Evolutionary conservation across 53 echinoderm and acorn worm species (phyloP), one percentile per base, ranked within the genome.

Genomic region (Astropecten irregularis): DNA sequence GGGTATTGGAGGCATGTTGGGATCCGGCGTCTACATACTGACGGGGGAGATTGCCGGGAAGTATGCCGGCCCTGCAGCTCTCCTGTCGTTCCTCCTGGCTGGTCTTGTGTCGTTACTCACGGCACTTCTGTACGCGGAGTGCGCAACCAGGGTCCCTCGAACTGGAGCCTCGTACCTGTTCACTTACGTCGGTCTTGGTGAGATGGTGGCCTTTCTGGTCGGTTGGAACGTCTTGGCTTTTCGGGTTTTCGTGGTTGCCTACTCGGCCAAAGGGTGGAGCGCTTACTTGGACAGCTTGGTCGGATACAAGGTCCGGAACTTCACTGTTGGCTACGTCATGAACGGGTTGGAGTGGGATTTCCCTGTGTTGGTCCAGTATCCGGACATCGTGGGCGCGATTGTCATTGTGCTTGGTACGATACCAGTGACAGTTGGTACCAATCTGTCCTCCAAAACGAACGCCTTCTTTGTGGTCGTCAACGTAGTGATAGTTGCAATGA

Each of bases 221-320:
- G 83, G 83, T 18, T 83, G 83, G 83, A 83, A 69, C 38, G 90
- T 72, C 59, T 30, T 90, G 71, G 82, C 82, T 20, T 42, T 76
- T 20, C 54, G 90, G 10, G 76, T 83, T 4, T 53, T 90, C 40
- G 82, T 71, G 0, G 82, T 90, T 0, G 90, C 82, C 1, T 68
- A 72, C 27, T 67, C 84, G 29, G 71, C 85, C 1, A 68, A 86
- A 26, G 92, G 85, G 15, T 92, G 92, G 92, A 92, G 92, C 48
- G 86, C 86, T 11, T 92, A 92, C 59, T 86, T 92, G 35, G 92
- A 92, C 71, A 53, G 84, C 28, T 21, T 81, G 8, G 65, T 88
- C 20, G 85, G 70, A 21, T 60, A 54, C 49, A 38, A 32, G 4
- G 83, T 92, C 5, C 69, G 50, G 34, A 88, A 88, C 16, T 79